Base-by-base conservation (phyloP, 2,797 vertebrate genomes). In the Sebastolobus alascanus region DNA sequence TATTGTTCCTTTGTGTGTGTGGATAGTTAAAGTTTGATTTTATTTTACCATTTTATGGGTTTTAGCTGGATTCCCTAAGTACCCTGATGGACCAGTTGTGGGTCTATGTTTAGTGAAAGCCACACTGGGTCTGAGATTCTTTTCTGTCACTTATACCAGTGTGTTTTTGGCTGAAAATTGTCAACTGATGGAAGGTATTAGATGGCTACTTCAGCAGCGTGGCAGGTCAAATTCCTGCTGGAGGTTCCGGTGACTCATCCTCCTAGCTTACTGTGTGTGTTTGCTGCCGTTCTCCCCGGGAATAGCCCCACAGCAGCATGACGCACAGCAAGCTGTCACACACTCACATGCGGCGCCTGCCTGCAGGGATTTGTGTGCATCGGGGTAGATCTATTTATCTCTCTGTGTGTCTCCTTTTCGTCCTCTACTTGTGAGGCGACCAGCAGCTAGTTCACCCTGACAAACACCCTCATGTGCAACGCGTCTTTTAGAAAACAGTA, bases 191-290 rank as follows among this genome's bases (percentile, higher is more conserved):
- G 13, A 25, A 31, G 54, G 14, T 29, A 13, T 35, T 63, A 71
- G 25, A 63, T 2, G 35, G 14, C 43, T 56, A 43, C 69, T 69
- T 80, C 13, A 68, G 73, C 40, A 71, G 43, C 18, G 4, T 16
- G 55, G 35, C 68, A 29, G 67, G 58, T 56, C 27, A 68, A 68
- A 84, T 66, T 73, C 77, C 72, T 68, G 33, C 64, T 10, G 76
- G 67, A 80, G 76, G 65, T 55, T 74, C 84, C 1, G 4, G 67
- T 89, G 89, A 90, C 33, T 87, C 79, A 86, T 55, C 61, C 72
- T 58, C 16, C 16, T 0, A 27, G 64, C 43, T 27, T 2, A 71
- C 38, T 75, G 65, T 67, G 75, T 59, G 64, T 77, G 83, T 84
- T 80, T 84, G 68, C 80, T 73, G 72, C 46, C 63, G 4, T 50